Base-by-base conservation (phyloP, 2,113 vertebrate genomes). In the Bos indicus region DNA sequence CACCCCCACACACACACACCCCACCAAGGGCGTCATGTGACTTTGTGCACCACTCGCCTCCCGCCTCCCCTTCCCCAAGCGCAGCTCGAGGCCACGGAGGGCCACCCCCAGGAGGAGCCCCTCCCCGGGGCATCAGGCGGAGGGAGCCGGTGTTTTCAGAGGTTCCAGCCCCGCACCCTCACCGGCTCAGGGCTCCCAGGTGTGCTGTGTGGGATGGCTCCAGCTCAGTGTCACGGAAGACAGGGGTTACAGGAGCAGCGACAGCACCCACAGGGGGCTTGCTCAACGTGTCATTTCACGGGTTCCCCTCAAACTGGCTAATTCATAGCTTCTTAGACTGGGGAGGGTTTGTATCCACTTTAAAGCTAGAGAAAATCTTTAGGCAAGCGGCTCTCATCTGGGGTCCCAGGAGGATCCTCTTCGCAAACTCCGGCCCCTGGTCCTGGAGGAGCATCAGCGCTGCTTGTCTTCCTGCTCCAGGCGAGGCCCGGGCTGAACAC, bases 81-180 rank as follows among this genome's bases (percentile, higher is more conserved):
- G 6, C 25, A 48, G 48, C 48, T 21, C 5, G 3, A 12, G 78
- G 28, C 28, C 28, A 13, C 3, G 10, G 30, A 19, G 12, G 36
- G 26, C 51, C 11, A 0, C 10, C 28, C 25, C 36, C 51, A 56
- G 51, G 26, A 30, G 36, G 28, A 30, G 26, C n/a, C 25, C 15
- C 11, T 7, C 1, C 26, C 16, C 1, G 11, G 17, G 25, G 15
- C 26, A 40, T 56, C 25, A 12, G 26, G 67, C 25, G 1, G 25
- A 28, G 0, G 14, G n/a, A 30, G 67, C 11, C 17, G 3, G 67
- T 8, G 16, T 17, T 90, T 74, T 51, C 71, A 56, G n/a, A 77
- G 54, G 1, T 9, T 56, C 23, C 25, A 28, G 26, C 9, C n/a
- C n/a, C 0, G 40, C 4, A 1, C 11, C 16, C 25, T 56, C 64